Conservation (phyloP, 2,113 vertebrate species). For the Syngnathus floridae region DNA sequence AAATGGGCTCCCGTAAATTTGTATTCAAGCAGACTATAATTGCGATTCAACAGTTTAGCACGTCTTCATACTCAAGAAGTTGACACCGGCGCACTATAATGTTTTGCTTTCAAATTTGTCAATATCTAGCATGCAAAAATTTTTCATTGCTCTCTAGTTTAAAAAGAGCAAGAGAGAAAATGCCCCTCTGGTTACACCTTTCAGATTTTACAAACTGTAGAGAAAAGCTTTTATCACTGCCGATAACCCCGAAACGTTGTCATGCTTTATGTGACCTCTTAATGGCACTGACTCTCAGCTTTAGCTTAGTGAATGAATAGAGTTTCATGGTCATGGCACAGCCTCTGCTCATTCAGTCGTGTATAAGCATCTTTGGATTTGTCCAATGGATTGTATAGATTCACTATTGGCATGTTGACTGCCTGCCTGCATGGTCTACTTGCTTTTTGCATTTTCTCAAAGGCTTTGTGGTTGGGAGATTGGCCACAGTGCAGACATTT, state of each 20-base stretch:
- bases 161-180: background rate
- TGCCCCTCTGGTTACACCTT: background rate
- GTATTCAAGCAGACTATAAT: too few relatives aligned
- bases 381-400: background rate
- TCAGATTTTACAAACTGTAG: background rate
- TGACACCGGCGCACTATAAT: too few relatives aligned
- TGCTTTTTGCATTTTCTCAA: background rate
- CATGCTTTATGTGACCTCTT: background rate
- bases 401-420: background rate
- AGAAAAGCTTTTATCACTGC: constrained; percentile 10
- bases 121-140: background rate
- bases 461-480: background rate
- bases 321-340: background rate
- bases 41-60: too few relatives aligned
- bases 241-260: background rate
- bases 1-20: too few relatives aligned
- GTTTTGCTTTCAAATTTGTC: background rate
- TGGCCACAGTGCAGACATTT: background rate
- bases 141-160: background rate
- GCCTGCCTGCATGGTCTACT: background rate
- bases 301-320: background rate
- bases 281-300: background rate
- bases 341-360: background rate
- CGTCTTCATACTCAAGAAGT: too few relatives aligned
- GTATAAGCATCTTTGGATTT: constrained; percentile 2